These are phyloP conservation scores for Carassius gibelio DNA, from an alignment of 2,113 vertebrate genomes.

Conservation along the genomic window DNA sequence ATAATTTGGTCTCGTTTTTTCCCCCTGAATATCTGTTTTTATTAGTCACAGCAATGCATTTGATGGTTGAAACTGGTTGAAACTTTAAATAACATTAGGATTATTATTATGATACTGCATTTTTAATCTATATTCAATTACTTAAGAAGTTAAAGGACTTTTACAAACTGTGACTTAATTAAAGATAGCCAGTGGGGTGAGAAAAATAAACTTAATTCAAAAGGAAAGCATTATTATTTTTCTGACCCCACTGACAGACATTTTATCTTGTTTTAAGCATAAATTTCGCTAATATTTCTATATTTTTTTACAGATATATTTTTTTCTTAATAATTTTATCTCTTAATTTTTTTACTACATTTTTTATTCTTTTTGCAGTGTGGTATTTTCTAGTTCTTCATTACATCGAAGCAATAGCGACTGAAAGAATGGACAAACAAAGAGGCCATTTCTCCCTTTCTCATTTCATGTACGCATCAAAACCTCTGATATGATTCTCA, in stretches of 20 bases:
- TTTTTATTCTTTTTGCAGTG: neutral
- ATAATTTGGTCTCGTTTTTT: neutral
- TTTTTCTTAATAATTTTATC: no score
- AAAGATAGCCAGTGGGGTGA: no score
- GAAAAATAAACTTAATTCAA: no score
- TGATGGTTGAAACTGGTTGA: neutral
- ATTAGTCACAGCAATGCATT: neutral
- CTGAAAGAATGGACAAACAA: conserved; percentile 9
- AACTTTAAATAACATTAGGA: neutral
- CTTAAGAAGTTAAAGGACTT: no score
- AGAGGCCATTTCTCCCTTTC: conserved; percentile 4
- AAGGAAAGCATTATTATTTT: neutral
- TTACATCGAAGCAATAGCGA: neutral
- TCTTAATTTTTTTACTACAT: no score
- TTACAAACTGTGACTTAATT: no score
- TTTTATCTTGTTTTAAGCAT: neutral
- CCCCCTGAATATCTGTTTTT: no score
- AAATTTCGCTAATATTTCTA: neutral
- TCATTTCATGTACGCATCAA: conserved; percentile 41
- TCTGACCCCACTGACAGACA: neutral
- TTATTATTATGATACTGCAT: no score
- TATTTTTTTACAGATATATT: no score
- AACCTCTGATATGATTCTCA: conserved; percentile 59
- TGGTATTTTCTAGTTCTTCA: neutral
- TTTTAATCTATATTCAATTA: no score